Base-by-base conservation (phyloP, 2,888 invertebrate species). In the Watsonalla cultraria region DNA sequence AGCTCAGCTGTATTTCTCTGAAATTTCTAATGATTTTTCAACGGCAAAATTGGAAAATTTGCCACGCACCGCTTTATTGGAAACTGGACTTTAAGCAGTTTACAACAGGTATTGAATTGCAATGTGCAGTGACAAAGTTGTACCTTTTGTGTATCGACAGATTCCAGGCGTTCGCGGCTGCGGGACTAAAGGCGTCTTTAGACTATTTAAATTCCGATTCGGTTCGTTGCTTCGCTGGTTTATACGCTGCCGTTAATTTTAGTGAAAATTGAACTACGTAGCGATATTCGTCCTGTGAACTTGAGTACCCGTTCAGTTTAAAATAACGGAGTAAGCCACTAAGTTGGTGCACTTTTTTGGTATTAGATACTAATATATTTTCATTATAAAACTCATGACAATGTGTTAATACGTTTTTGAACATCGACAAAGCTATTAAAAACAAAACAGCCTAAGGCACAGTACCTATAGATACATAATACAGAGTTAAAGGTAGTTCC, bases 201-300 rank as follows among this genome's bases (percentile, higher is more conserved):
- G 89, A 89, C 90, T 88, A 90, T 88, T 90, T 88, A 88, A 89
- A 90, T 91, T 90, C 91, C 90, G 62, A 81, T 87, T 70, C 84
- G 89, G 91, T 89, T 91, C 90, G 91, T 91, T 91, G 91, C 91
- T 78, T 83, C 75, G 78, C 83, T 91, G 88, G 84, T 91, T 91
- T 90, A 91, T 91, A 83, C 90, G 77, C 79, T 62, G 84, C 87
- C 84, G 90, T 90, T 90, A 90, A 91, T 91, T 91, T 89, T 74
- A 77, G 78, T 74, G 78, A 80, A 86, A 91, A 87, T 89, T 90
- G 82, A 81, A 80, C 73, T 72, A 65, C 70, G 77, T 73, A 69
- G 65, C 68, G 59, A 57, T 82, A 84, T 86, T 77, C 74, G 49
- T 59, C 64, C 64, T 66, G 65, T 62, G 62, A 64, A 58, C 47